phyloP scores from a whole-genome alignment of 2,797 vertebrate genomes.

The Loriculus beryllinus region DNA sequence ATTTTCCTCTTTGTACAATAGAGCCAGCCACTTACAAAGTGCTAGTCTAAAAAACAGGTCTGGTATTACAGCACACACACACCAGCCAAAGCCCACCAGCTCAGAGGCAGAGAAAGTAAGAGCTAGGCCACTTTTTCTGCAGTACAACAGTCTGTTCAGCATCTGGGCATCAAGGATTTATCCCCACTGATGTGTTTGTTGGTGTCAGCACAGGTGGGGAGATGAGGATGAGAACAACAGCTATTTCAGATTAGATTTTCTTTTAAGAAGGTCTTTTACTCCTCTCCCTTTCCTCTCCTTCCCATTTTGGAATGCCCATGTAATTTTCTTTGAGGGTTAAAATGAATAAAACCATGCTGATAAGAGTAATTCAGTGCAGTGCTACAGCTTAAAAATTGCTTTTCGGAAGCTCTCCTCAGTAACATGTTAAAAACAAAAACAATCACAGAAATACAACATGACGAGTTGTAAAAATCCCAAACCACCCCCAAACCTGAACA shows the following conservation, averaged over 20 bases:
- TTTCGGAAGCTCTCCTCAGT: background rate
- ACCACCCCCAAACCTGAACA: background rate
- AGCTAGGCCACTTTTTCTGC: conserved; percentile 40
- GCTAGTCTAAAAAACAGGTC: conserved; percentile 46
- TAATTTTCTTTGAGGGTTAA: conserved; percentile 11
- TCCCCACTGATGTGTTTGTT: background rate
- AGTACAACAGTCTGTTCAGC: conserved; percentile 17
- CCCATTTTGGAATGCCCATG: background rate
- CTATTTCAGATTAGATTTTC: background rate
- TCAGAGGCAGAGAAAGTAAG: conserved; percentile 31
- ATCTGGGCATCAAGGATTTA: background rate
- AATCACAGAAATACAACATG: background rate
- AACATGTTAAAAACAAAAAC: background rate
- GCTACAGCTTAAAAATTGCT: conserved; percentile 36
- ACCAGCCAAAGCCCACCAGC: conserved; percentile 42
- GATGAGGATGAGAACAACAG: background rate
- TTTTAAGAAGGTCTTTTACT: background rate
- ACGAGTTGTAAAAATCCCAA: background rate
- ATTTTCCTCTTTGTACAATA: conserved; percentile 67
- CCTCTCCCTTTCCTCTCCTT: background rate
- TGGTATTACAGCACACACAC: conserved; percentile 60
- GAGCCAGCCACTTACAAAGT: conserved; percentile 68
- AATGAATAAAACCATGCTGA: background rate
- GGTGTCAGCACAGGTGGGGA: background rate
- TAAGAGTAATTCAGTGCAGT: conserved; percentile 37